Base-by-base conservation (phyloP, 2,113 vertebrate species). In the Serilophus lunatus region DNA sequence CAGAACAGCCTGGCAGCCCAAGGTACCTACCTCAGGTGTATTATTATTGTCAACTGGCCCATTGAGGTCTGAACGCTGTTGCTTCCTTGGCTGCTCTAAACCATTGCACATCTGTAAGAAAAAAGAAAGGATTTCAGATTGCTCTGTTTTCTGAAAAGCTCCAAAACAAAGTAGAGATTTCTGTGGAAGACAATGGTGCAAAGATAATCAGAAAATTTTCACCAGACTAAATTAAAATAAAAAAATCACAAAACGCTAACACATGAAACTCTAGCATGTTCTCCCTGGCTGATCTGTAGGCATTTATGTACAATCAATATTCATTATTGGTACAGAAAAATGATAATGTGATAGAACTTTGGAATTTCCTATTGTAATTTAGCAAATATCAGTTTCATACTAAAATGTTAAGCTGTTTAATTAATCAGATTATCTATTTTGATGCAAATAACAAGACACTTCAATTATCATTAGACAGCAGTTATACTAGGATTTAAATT, bases 21-120 rank as follows among this genome's bases (percentile, higher is more conserved):
- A 15, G 31, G 50, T 18, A 72, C 96, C 97, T 88, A 99, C 99
- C 98, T 99, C 99, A 1, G 98, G 97, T 66, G 98, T 96, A 31
- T 99, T 99, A 95, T 99, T 99, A 95, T 99, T 99, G 96, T 99
- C 99, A 63, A 97, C 88, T 2, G 99, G 99, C 60, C 99, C 98
- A 35, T 99, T 99, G 96, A 99, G 99, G 95, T 99, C 99, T 7
- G 99, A 99, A 38, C 99, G 99, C 97, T 99, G 99, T 93, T 99
- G 99, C 95, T 99, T 99, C 95, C 99, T 98, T 1, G 99, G 98
- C 92, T 99, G 99, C 72, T 99, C 99, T 60, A 98, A 97, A 74
- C 98, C 98, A 54, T 99, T 98, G 97, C 98, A 98, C 82, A 98
- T 98, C 99, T 99, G 92, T 47, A 91, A 88, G 53, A 14, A 71